Evolutionary conservation across 2,797 vertebrate genomes (phyloP).

Genomic region (Numenius phaeopus): DNA sequence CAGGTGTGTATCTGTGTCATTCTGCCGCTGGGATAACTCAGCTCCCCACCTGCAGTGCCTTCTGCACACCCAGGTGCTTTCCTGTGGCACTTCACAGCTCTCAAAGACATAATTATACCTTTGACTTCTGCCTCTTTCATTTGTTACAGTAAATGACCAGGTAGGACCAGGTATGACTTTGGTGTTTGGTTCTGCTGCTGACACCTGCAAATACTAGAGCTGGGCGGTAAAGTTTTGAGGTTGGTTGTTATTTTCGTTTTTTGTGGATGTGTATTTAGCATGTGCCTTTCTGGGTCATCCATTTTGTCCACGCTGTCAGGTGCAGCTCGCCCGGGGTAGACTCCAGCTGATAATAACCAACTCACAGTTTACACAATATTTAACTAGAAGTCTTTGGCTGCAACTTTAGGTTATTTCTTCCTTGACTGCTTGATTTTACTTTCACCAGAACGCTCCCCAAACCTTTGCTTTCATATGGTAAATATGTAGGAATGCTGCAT

Average conservation of each 20-base stretch:
- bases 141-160: background rate
- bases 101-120: background rate
- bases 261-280: accelerated
- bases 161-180: background rate
- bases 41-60: background rate
- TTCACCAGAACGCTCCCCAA: background rate
- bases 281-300: background rate
- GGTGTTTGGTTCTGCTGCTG: background rate
- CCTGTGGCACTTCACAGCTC: background rate
- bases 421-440: background rate
- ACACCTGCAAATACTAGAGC: background rate
- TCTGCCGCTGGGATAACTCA: background rate
- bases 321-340: background rate
- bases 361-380: background rate
- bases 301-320: background rate
- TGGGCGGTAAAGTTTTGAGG: background rate
- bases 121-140: background rate
- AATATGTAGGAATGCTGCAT: background rate
- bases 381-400: background rate
- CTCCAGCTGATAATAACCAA: background rate
- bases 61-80: background rate
- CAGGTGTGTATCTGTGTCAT: accelerated
- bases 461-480: background rate
- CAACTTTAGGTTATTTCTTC: background rate
- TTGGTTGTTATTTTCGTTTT: background rate